Evolutionary conservation across 2,797 vertebrate genomes (phyloP), one percentile per base, ranked within the genome.

Genomic region (Chaetophractus vellerosus): DNA sequence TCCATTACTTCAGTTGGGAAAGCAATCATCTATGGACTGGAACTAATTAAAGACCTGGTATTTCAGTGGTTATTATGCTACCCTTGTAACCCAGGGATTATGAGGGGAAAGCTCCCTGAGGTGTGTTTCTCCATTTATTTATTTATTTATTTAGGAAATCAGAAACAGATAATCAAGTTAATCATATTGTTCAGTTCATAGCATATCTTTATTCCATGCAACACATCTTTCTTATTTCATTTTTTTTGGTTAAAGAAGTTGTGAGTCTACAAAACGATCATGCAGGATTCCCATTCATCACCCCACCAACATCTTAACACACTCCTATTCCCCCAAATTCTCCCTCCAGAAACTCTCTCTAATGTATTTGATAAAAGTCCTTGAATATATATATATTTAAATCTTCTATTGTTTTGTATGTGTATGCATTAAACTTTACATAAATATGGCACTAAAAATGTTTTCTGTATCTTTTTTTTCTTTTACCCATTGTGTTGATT

Each of bases 31-130:
- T 92, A 33, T 79, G 79, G 78, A 89, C 69, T 92, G 94, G 92
- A 96, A 92, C 80, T 72, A 96, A 96, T 93, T 91, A 97, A 80
- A 92, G 85, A 66, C 74, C 88, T 78, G 31, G 88, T 69, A 24
- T 83, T 83, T 93, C 88, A 66, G 81, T 3, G 6, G 76, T 89
- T 69, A 68, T 41, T 79, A 33, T 57, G 15, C 38, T 91, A 69
- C 61, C 64, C 80, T 94, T 95, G 90, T 97, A 95, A 94, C 97
- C 88, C 81, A 90, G 92, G 84, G 90, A 55, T 96, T 90, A 93
- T 90, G 63, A 94, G 48, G 57, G 41, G 45, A 81, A 81, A 79
- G 82, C 41, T 75, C 93, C 72, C 89, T n/a, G 21, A 82, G 72
- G 76, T 82, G n/a, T 91, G 36, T 84, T 90, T 84, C 26, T 90